Evolutionary conservation across 2,113 vertebrate genomes (phyloP).

Genomic region (Peromyscus maniculatus): DNA sequence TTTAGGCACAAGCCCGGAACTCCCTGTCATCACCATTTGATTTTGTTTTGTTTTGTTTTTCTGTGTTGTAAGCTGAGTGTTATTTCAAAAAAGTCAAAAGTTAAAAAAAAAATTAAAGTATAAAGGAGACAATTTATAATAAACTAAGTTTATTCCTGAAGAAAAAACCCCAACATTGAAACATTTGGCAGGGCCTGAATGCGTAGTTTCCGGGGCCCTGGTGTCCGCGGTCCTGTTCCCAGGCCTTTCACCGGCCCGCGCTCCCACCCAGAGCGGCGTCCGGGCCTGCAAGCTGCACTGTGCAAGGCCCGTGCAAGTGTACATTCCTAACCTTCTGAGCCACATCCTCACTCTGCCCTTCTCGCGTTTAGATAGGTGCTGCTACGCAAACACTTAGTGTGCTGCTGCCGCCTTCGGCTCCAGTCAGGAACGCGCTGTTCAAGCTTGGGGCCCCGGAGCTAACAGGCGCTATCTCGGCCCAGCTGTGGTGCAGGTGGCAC

Average conservation of each 20-base stretch:
- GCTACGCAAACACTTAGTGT: background rate
- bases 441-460: background rate
- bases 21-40: background rate
- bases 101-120: background rate
- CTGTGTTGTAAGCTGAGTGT: background rate
- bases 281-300: background rate
- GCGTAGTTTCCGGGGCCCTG: rapidly evolving
- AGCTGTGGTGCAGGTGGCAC: too few relatives aligned
- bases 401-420: background rate
- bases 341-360: background rate
- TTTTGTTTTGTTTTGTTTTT: background rate
- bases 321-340: background rate
- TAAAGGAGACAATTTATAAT: background rate
- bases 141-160: background rate
- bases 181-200: background rate
- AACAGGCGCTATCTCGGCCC: background rate
- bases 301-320: background rate
- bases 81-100: background rate
- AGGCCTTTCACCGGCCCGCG: background rate
- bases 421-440: background rate
- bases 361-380: background rate
- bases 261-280: background rate
- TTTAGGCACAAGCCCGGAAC: background rate
- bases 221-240: rapidly evolving
- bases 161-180: background rate